Conservation (phyloP, 2,888 invertebrate genomes). For the Allolobophora icterica region DNA sequence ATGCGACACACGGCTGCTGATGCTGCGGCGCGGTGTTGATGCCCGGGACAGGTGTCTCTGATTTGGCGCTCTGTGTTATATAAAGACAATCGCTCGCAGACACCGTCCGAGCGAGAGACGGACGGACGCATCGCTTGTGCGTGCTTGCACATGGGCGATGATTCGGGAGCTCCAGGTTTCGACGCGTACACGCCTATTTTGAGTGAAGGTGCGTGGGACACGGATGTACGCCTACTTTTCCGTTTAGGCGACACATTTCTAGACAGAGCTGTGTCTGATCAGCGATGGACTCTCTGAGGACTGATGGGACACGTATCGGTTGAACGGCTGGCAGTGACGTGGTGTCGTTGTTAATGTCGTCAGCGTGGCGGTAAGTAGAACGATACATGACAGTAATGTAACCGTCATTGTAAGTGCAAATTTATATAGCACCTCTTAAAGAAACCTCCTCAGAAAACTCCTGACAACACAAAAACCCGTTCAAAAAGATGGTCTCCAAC, state of each 20-base stretch:
- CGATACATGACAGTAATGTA: neutral
- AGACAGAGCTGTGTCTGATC: neutral
- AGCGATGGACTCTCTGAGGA: neutral
- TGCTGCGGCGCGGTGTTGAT: neutral
- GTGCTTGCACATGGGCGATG: neutral
- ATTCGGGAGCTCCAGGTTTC: neutral
- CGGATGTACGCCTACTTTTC: neutral
- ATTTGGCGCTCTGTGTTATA: neutral
- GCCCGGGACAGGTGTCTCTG: neutral
- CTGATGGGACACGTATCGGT: neutral
- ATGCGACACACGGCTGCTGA: neutral
- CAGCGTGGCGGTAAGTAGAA: neutral
- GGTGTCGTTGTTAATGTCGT: neutral
- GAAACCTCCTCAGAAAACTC: too few species aligned
- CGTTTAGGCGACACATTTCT: neutral
- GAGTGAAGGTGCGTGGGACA: neutral
- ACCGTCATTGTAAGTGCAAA: too few species aligned
- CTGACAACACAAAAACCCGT: too few species aligned
- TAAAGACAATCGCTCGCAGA: neutral
- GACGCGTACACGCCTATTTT: too few species aligned
- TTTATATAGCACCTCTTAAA: too few species aligned
- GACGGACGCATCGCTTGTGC: neutral
- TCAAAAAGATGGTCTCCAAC: too few species aligned
- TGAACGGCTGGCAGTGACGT: neutral
- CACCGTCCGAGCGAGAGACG: neutral